Base-by-base conservation (phyloP, 2,797 vertebrate genomes). In the Rhodeus uyekii region DNA sequence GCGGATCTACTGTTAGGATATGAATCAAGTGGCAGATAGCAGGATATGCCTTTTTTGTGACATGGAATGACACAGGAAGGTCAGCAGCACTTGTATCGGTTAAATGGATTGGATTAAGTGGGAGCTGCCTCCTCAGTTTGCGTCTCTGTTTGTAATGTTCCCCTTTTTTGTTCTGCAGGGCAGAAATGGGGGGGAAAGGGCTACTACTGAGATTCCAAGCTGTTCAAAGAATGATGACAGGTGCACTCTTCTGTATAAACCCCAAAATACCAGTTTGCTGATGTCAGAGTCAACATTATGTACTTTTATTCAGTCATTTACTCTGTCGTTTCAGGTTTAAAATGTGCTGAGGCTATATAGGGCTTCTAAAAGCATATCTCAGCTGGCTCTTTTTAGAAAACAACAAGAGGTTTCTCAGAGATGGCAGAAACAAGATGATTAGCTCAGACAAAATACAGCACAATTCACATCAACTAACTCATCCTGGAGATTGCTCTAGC, bases 11-110 rank as follows among this genome's bases (percentile, higher is more conserved):
- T 90, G 86, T 90, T 91, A 87, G 85, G 89, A 90, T 91, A 90
- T 91, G 91, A 93, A 92, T 93, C 88, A 88, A 88, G 90, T 87
- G 87, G 89, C 16, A 24, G 83, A 83, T 79, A 87, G 87, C 88
- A 90, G 93, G 90, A 89, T 91, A 89, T 88, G 86, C 89, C 91
- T n/a, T 92, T 91, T 91, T 92, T 89, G 86, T 58, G 27, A 92
- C 92, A 94, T 90, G 89, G 90, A 93, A 94, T 93, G 92, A 92
- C 92, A 93, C 89, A 84, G 89, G 92, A 94, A 94, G 93, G 94
- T 94, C 93, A 93, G 87, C 89, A 89, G 91, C 93, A 94, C 90
- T 92, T 92, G 90, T 91, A 86, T 94, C 91, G 94, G 93, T 95
- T 94, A 92, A 92, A 92, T 90, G 89, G 90, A 90, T 88, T 93